Evolutionary conservation across 2,888 invertebrate species (phyloP), one percentile per base, ranked within the genome.

Genomic region (Didymodactylos carnosus): DNA sequence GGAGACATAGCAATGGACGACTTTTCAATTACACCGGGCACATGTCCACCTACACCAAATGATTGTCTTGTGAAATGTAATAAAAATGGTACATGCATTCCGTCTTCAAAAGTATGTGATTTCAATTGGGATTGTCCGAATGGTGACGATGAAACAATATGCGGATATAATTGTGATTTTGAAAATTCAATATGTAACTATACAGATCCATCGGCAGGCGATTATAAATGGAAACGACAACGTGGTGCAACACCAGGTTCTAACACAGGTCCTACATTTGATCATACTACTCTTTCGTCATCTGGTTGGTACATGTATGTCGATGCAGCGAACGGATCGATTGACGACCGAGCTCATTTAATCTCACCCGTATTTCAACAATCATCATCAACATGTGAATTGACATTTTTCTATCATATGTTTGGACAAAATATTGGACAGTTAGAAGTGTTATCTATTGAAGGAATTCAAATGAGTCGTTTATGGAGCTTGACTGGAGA

Each of bases 1-100:
- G n/a, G n/a, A n/a, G n/a, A n/a, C n/a, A n/a, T n/a, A n/a, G n/a
- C n/a, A n/a, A n/a, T n/a, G n/a, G 62, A 62, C n/a, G 62, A 62
- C 35, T 62, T 62, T 14, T 29, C 29, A 62, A 19, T 62, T 14
- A 7, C 35, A 3, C 3, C 29, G 10, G 62, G 62, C 29, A 2
- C 62, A 62, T 62, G 62, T 62, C 62, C 62, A 62, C 2, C 35
- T n/a, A 11, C 35, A 35, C 62, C 62, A 62, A 35, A 0, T 1
- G 19, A 62, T n/a, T 62, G 62, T 35, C 19, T 35, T 10, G 35
- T 62, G 19, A 14, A 35, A 62, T 62, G 62, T 35, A 35, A 62
- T 62, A 62, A 29, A 35, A n/a, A n/a, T n/a, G n/a, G n/a, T n/a
- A n/a, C n/a, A n/a, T 81, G 81, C 76, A 76, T 81, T 39, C 77